Base-by-base conservation (phyloP, 2,797 vertebrate species). In the Ambastaia sidthimunki region DNA sequence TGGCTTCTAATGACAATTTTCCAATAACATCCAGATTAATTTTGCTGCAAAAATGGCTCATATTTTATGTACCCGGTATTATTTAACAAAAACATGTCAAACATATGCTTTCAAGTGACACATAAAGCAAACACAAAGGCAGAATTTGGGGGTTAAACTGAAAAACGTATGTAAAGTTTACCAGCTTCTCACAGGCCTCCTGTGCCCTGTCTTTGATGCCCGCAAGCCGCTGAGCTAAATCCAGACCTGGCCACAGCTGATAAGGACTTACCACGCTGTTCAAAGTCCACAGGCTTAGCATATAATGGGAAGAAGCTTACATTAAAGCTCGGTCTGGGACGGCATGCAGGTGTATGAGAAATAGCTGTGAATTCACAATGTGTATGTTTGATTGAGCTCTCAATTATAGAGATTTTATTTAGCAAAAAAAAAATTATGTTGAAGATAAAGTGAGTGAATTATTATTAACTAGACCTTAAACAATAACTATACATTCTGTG, bases 181-280 rank as follows among this genome's bases (percentile, higher is more conserved):
- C 59, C 47, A 19, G 48, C 62, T 41, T 63, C 80, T 68, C 21
- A 63, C 82, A 47, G 50, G 31, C 15, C 74, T 78, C 83, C 60
- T 76, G 12, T 60, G 19, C 74, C 16, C 69, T 78, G 41, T 47
- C 44, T 54, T 74, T 86, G 85, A 83, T 82, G 83, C 88, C 87
- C 82, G 82, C 83, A n/a, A 57, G 88, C 86, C 84, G 83, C 82
- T 84, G 86, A 82, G 77, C 81, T 89, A 89, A 91, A 85, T 87
- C 88, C 84, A 87, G 86, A 90, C 90, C 93, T 94, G 93, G 89
- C 88, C 86, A 87, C 88, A 80, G 86, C 88, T 89, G 93, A 93
- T 94, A 93, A 93, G 90, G 83, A 85, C 73, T 82, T 89, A 84
- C 80, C 85, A 88, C 87, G 88, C 90, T 91, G 91, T 82, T 87